phyloP scores from a whole-genome alignment of 2,797 vertebrate genomes.

The Glossophaga mutica region DNA sequence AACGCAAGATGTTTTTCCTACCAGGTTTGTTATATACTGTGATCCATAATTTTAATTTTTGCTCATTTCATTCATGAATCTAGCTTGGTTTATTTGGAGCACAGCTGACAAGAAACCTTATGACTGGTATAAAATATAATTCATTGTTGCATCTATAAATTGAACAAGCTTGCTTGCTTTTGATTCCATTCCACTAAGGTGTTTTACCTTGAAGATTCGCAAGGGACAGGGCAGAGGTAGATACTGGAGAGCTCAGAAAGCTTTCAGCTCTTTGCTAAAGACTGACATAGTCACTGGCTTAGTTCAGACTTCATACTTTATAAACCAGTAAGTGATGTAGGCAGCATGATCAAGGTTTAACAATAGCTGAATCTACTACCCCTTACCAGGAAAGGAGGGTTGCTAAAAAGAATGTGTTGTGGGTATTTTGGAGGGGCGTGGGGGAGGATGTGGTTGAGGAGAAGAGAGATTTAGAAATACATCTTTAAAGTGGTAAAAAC shows the following conservation, averaged over 20 bases:
- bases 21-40: background rate
- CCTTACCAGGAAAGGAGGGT: background rate
- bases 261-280: background rate
- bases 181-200: background rate
- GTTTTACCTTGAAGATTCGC: background rate
- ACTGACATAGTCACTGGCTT: background rate
- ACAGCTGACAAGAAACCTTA: background rate
- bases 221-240: background rate
- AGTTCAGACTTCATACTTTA: background rate
- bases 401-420: background rate
- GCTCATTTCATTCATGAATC: background rate
- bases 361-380: background rate
- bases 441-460: background rate
- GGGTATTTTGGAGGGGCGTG: background rate
- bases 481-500: conserved; percentile 7
- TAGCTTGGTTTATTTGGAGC: background rate
- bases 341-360: background rate
- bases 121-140: background rate
- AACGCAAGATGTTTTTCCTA: background rate
- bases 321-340: background rate
- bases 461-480: conserved; percentile 33
- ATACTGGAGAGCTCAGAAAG: background rate
- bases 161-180: background rate
- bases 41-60: background rate
- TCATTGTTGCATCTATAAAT: background rate